Evolutionary conservation across 2,113 vertebrate genomes (phyloP), one percentile per base, ranked within the genome.

Genomic region (Seriola quinqueradiata): DNA sequence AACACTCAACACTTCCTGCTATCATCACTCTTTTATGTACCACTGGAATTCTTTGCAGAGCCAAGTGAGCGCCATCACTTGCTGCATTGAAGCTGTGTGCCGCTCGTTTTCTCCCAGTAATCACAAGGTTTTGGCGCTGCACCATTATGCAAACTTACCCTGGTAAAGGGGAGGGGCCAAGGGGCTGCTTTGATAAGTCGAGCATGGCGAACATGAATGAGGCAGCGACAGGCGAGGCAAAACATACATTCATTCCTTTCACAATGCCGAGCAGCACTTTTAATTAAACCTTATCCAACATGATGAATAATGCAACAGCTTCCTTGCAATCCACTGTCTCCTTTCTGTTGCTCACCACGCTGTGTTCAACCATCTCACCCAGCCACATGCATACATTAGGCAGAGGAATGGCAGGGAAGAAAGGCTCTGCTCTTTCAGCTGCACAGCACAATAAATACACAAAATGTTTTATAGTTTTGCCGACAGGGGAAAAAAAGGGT

Each of bases 201-300:
- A 96, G 96, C 97, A 95, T 96, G 93, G 95, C 88, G 93, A 93
- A 96, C 96, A 94, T 96, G 97, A 97, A 96, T 97, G 96, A 97
- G 97, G 96, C 96, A 96, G 94, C 93, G 97, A 96, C 97, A 95
- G 96, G 91, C 95, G 93, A 95, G 95, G 96, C 97, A 97, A 97
- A 96, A 97, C 96, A 96, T 94, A 96, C 96, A 97, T 97, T 98
- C 96, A 97, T 96, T 95, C 95, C 92, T 89, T 91, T 83, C 91
- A 97, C 96, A 97, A 97, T 97, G 87, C 93, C 92, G 89, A 96
- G 95, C 96, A 96, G 96, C 96, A 96, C 96, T 96, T 97, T 97
- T 98, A 98, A 98, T 97, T 97, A 97, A 97, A 97, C 95, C 96
- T 97, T 97, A 97, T 97, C 96, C 96, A 97, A 96, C 96, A 95